Evolutionary conservation across 1,140 invertebrate species (phyloP), one percentile per base, ranked within the genome.

Genomic region (Zaprionus ornatus): DNA sequence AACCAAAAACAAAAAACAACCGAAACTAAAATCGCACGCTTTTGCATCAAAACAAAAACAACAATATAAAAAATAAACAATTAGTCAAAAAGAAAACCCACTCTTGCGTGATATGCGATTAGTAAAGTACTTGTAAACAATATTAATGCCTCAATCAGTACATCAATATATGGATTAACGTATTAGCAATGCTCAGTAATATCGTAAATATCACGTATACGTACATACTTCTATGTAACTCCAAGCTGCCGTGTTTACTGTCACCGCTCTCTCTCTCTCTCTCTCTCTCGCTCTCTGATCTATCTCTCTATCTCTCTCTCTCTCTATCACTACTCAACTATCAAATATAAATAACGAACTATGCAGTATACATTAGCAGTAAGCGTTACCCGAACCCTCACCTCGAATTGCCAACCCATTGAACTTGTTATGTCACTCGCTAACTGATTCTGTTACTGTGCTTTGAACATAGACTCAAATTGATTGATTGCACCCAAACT

Each of bases 1-100:
- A 68, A n/a, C n/a, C n/a, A n/a, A n/a, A 72, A 71, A 35, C 59
- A 62, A 73, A 63, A 56, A 72, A 72, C 21, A 72, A 64, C 75
- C 73, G 74, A 90, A 90, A 77, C 69, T 90, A 91, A 83, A 90
- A 90, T 72, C 86, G 90, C 90, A 91, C 90, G 90, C 90, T 91
- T 91, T 84, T 91, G 90, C 90, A 91, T 91, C 88, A 91, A 82
- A 75, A 81, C 73, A 35, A 77, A 72, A 75, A 60, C 66, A 71
- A 57, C n/a, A 64, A 52, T 57, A 48, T 65, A 68, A 74, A 72
- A 32, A 55, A 60, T 70, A 85, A 42, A 77, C 59, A 79, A 59
- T 74, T 74, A 75, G 66, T 62, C 9, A 40, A 71, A 80, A 84
- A 71, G 32, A 69, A 88, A 77, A 73, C 77, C 71, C 84, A 87